Evolutionary conservation across 2,888 invertebrate genomes (phyloP).

Genomic region (Harmothoe impar): DNA sequence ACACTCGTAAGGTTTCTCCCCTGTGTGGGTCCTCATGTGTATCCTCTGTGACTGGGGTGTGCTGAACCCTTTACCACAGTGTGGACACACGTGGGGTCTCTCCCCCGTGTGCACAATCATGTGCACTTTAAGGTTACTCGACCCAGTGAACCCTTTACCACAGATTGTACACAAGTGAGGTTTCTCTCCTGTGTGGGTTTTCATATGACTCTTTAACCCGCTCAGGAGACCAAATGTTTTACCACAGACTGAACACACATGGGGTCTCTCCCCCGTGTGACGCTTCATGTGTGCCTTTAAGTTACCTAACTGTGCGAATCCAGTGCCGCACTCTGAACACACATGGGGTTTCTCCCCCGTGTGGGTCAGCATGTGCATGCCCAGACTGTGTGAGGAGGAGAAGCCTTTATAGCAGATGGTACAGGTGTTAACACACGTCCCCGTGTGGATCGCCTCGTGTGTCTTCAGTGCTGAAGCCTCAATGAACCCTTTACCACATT

Average conservation of each 20-base stretch:
- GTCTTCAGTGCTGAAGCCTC: constrained; percentile 1
- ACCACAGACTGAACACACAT: constrained; percentile 59
- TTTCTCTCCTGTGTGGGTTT: constrained; percentile 14
- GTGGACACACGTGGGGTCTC: background rate
- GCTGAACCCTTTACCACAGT: constrained; percentile 24
- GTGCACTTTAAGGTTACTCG: constrained; percentile 22
- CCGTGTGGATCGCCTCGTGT: constrained; percentile 35
- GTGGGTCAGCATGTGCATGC: constrained; percentile 59
- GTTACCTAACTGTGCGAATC: constrained; percentile 38
- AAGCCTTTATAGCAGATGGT: background rate
- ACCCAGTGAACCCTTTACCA: constrained; percentile 22
- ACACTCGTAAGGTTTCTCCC: constrained; percentile 21
- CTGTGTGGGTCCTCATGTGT: constrained; percentile 5
- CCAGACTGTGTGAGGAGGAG: background rate
- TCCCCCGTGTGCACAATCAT: constrained; percentile 35
- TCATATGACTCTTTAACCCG: constrained; percentile 50
- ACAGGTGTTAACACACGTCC: background rate
- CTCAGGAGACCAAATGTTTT: background rate
- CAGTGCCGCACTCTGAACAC: constrained; percentile 60
- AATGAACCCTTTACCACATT: constrained; percentile 22
- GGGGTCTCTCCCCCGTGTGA: background rate
- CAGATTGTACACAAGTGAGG: background rate
- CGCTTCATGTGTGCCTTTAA: constrained; percentile 62
- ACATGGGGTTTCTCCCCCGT: constrained; percentile 62
- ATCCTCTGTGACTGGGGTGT: background rate